Evolutionary conservation across 2,888 invertebrate genomes (phyloP).

Genomic region (Acleris sparsana): DNA sequence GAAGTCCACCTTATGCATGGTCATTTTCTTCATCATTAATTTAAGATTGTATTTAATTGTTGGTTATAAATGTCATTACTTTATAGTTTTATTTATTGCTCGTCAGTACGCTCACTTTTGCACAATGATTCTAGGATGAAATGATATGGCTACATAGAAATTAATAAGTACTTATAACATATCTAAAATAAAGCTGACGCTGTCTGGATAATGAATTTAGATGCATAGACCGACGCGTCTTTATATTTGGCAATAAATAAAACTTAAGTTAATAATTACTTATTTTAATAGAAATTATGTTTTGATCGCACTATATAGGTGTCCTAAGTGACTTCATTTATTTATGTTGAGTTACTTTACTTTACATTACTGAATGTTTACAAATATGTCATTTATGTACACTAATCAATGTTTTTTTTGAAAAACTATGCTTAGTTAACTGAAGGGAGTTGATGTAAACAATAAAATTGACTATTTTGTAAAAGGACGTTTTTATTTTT

Average conservation of each 20-base stretch:
- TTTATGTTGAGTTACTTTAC: slow-evolving; percentile 15
- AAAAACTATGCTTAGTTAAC: slow-evolving; percentile 57
- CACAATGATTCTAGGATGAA: slow-evolving; percentile 11
- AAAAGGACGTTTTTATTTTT: slow-evolving; percentile 51
- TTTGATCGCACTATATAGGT: slow-evolving; percentile 13
- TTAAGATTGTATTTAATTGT: slow-evolving; percentile 15
- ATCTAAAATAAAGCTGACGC: slow-evolving; percentile 24
- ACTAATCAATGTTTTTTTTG: slow-evolving; percentile 45
- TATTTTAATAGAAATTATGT: slow-evolving; percentile 13
- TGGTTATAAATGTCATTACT: slow-evolving; percentile 4
- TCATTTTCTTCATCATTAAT: neutral
- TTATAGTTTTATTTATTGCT: slow-evolving; percentile 38
- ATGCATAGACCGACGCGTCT: slow-evolving; percentile 18
- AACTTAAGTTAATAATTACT: slow-evolving; percentile 7
- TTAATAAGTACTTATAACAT: slow-evolving; percentile 39
- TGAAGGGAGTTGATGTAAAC: slow-evolving; percentile 65
- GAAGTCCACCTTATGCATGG: neutral
- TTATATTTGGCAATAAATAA: slow-evolving; percentile 25
- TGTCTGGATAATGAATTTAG: slow-evolving; percentile 16
- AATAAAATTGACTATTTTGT: slow-evolving; percentile 76
- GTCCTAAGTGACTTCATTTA: slow-evolving; percentile 19
- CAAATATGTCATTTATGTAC: slow-evolving; percentile 29
- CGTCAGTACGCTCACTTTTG: slow-evolving; percentile 13
- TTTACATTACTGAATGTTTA: slow-evolving; percentile 27
- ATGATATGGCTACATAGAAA: slow-evolving; percentile 18